phyloP scores from a whole-genome alignment of 2,113 vertebrate genomes.

The Beaufortia kweichowensis region DNA sequence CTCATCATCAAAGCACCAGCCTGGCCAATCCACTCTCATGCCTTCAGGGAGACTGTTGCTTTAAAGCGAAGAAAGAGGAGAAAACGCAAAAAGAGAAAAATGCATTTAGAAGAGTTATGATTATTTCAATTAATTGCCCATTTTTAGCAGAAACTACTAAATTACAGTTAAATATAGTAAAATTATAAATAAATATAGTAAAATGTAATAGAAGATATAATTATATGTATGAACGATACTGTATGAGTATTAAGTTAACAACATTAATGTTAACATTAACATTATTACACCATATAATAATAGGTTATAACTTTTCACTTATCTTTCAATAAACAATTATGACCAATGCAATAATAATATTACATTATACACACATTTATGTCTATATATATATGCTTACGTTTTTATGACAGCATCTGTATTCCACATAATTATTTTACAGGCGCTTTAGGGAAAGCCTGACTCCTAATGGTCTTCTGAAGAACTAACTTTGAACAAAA shows the following conservation, averaged over 20 bases:
- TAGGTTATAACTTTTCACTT: too few species aligned
- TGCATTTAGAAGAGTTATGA: neutral
- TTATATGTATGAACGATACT: too few species aligned
- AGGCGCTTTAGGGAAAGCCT: neutral
- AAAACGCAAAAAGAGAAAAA: slow-evolving; percentile 2
- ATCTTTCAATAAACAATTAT: too few species aligned
- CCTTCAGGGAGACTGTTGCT: slow-evolving; percentile 59
- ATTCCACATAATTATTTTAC: neutral
- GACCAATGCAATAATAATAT: too few species aligned
- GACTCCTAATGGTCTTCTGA: slow-evolving; percentile 23
- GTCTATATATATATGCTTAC: too few species aligned
- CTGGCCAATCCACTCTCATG: slow-evolving; percentile 72
- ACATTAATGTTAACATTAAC: too few species aligned
- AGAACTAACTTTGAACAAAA: slow-evolving; percentile 14
- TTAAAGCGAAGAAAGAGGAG: too few species aligned
- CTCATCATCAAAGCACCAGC: slow-evolving; percentile 73
- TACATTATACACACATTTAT: too few species aligned
- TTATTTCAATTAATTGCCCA: neutral
- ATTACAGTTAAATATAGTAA: neutral
- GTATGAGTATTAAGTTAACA: too few species aligned
- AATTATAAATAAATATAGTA: too few species aligned
- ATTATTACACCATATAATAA: too few species aligned
- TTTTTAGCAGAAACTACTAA: neutral
- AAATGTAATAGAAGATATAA: too few species aligned
- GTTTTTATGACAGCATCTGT: neutral